A percentile compares a stretch with the other conserved stretches of the same genome.
Conservation (phyloP, 2,797 vertebrate genomes). For the Uromys caudimaculatus region DNA sequence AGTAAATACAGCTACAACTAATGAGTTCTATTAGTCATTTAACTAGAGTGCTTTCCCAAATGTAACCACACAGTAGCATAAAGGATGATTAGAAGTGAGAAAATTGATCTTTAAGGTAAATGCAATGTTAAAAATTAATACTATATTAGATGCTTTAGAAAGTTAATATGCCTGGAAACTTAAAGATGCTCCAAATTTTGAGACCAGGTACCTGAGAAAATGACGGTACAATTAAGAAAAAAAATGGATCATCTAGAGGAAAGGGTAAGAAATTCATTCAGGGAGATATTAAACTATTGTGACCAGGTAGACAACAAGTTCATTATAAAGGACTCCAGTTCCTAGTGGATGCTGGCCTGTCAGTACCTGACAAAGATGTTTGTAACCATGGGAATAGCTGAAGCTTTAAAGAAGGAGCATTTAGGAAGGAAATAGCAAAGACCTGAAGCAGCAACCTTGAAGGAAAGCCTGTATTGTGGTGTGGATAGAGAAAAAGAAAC, state of each 20-base stretch:
- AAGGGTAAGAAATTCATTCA: neutral
- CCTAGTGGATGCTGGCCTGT: neutral
- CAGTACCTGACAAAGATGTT: neutral
- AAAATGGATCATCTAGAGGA: neutral
- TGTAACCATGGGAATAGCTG: neutral
- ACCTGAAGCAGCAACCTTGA: neutral
- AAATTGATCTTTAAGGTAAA: slow-evolving; percentile 30
- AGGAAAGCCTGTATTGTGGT: neutral
- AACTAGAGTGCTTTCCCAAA: slow-evolving; percentile 35
- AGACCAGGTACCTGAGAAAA: neutral
- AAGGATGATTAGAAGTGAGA: neutral
- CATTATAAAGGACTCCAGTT: neutral
- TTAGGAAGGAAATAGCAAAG: neutral
- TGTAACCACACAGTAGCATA: neutral
- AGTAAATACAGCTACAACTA: neutral
- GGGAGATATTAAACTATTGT: neutral
- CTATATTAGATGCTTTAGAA: neutral
- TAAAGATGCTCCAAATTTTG: neutral
- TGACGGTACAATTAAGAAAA: neutral
- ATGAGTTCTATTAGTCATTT: neutral
- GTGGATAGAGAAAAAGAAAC: neutral
- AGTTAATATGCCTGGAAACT: neutral
- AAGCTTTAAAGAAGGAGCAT: neutral
- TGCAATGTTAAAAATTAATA: neutral
- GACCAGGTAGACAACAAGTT: neutral